Base-by-base conservation (phyloP, 2,113 vertebrate species). In the Tinamus guttatus region DNA sequence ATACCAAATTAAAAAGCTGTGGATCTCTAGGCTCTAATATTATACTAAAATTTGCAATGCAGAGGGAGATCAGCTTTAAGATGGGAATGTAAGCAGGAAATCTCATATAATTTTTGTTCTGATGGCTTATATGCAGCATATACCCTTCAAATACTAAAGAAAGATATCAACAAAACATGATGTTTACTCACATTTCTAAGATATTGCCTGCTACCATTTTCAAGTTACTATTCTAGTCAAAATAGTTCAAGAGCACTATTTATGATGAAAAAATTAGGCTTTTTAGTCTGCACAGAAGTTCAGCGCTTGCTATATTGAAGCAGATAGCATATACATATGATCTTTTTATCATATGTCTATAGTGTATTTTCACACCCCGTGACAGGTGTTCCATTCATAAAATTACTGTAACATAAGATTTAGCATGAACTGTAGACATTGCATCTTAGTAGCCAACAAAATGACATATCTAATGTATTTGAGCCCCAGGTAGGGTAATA, bases 221-320 rank as follows among this genome's bases (percentile, higher is more conserved):
- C 79, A 54, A 13, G 83, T 90, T 91, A 71, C 40, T 87, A 22
- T 92, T 95, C 27, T n/a, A 90, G 28, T 96, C 65, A 62, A 82
- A 92, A 79, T 58, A 32, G 51, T 89, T 22, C 69, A 75, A 71
- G 49, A 87, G 34, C 38, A 14, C 49, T 17, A 94, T 73, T 85
- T 94, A 56, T 60, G 96, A 97, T 87, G 77, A 92, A 93, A 87
- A 88, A 36, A 40, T 81, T 73, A 80, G 63, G 36, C 47, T 84
- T 96, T 94, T 79, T 69, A 59, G 21, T 87, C 82, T 95, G 82
- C 58, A 63, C 56, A 78, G 73, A 93, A 87, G 91, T 90, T 93
- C 16, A 49, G 76, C 49, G 67, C 43, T 85, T 93, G 70, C 60
- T 93, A 21, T 95, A 65, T 51, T 94, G 71, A 63, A 96, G 87